These are phyloP conservation scores for Apolygus lucorum DNA, from an alignment of 1,140 invertebrate species.

Conservation along the genomic window DNA sequence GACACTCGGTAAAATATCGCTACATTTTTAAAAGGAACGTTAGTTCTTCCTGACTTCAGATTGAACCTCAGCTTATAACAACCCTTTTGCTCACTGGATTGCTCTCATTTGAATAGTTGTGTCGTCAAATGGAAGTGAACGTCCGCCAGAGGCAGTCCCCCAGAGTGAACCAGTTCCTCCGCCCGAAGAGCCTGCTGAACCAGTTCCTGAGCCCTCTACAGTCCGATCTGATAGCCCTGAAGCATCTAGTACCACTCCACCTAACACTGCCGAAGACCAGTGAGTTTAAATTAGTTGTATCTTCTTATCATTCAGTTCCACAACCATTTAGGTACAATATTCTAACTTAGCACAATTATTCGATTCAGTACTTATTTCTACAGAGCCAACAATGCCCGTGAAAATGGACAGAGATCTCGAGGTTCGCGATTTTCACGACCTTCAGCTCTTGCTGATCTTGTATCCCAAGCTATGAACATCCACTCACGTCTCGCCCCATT, in stretches of 20 bases:
- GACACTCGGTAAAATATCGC: too few species aligned
- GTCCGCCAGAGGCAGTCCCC: not conserved
- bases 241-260: not conserved
- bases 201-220: not conserved
- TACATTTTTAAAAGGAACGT: too few species aligned
- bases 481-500: conserved; percentile 54
- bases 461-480: conserved; percentile 49
- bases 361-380: too few species aligned
- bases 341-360: too few species aligned
- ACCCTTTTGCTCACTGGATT: too few species aligned
- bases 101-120: too few species aligned
- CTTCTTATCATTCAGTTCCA: too few species aligned
- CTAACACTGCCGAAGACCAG: conserved; percentile 39
- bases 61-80: too few species aligned
- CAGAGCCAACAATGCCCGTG: not conserved
- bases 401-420: conserved; percentile 3
- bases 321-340: too few species aligned
- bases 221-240: not conserved
- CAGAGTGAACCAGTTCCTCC: not conserved
- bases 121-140: not conserved
- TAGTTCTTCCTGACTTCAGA: too few species aligned
- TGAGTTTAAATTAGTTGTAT: too few species aligned
- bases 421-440: conserved; percentile 39
- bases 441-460: conserved; percentile 49
- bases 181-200: not conserved